These are phyloP conservation scores for Apamea crenata DNA, from an alignment of 2,888 invertebrate genomes.

Conservation along the genomic window DNA sequence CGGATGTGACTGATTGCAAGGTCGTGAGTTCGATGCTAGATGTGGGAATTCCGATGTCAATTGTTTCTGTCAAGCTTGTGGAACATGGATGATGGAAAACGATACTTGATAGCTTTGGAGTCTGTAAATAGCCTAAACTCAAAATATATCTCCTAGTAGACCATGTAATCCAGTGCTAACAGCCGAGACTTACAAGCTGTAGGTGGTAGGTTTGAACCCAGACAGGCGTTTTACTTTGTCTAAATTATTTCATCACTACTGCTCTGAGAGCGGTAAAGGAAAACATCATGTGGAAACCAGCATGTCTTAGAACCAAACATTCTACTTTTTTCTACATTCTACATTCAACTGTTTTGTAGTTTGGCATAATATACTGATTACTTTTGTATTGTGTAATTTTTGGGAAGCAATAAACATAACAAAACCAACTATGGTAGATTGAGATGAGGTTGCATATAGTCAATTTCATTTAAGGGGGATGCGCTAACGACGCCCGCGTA, in stretches of 20 bases:
- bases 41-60: conserved; percentile 30
- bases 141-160: background rate
- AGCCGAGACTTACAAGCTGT: too few relatives aligned
- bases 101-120: background rate
- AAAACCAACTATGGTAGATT: background rate
- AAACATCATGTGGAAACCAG: too few relatives aligned
- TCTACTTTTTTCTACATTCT: too few relatives aligned
- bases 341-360: too few relatives aligned
- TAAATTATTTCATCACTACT: too few relatives aligned
- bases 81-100: background rate
- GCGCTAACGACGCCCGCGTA: too few relatives aligned
- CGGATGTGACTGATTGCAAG: conserved; percentile 32
- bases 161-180: background rate
- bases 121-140: background rate
- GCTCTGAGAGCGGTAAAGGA: too few relatives aligned
- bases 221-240: too few relatives aligned
- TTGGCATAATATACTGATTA: background rate
- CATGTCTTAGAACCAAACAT: too few relatives aligned
- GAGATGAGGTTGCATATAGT: background rate
- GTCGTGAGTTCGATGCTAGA: conserved; percentile 27
- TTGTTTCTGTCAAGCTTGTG: conserved; percentile 9
- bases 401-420: background rate
- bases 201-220: too few relatives aligned
- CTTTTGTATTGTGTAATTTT: background rate
- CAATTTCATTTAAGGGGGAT: background rate